phyloP scores from a whole-genome alignment of 2,888 invertebrate species.

The Neoscelio sp. region DNA sequence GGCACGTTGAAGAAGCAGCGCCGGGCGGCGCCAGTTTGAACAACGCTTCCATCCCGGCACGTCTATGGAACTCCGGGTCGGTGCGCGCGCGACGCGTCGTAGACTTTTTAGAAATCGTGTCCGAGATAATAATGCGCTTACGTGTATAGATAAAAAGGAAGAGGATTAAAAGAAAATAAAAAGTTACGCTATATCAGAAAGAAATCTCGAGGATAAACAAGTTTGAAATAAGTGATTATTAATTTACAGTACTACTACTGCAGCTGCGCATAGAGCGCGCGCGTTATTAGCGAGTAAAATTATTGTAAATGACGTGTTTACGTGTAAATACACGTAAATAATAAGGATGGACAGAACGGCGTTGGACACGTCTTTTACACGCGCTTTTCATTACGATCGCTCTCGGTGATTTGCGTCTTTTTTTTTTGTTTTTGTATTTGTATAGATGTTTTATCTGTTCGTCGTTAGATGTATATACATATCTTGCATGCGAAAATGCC shows the following conservation, averaged over 20 bases:
- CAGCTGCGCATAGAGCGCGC: slow-evolving; percentile 79
- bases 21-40: slow-evolving; percentile 62
- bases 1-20: slow-evolving; percentile 23
- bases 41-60: slow-evolving; percentile 75
- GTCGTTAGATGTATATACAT: slow-evolving; percentile 44
- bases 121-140: slow-evolving; percentile 81
- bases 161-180: slow-evolving; percentile 4
- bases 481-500: slow-evolving; percentile 2
- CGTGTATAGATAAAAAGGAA: slow-evolving; percentile 78
- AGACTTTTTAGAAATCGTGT: slow-evolving; percentile 78
- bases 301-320: slow-evolving; percentile 72
- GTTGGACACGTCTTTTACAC: slow-evolving; percentile 39
- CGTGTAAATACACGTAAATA: slow-evolving; percentile 30
- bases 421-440: slow-evolving; percentile 53
- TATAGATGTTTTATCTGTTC: slow-evolving; percentile 28
- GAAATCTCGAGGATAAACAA: slow-evolving; percentile 71
- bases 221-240: slow-evolving; percentile 74
- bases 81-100: slow-evolving; percentile 73
- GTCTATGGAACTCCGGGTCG: slow-evolving; percentile 61
- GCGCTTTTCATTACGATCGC: slow-evolving; percentile 32
- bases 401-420: slow-evolving; percentile 7
- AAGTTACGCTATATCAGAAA: slow-evolving; percentile 74
- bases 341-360: slow-evolving; percentile 76
- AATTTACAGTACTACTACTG: slow-evolving; percentile 79
- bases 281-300: slow-evolving; percentile 77